Base-by-base conservation (phyloP, 2,888 invertebrate genomes). In the Chymomyza procnemis region DNA sequence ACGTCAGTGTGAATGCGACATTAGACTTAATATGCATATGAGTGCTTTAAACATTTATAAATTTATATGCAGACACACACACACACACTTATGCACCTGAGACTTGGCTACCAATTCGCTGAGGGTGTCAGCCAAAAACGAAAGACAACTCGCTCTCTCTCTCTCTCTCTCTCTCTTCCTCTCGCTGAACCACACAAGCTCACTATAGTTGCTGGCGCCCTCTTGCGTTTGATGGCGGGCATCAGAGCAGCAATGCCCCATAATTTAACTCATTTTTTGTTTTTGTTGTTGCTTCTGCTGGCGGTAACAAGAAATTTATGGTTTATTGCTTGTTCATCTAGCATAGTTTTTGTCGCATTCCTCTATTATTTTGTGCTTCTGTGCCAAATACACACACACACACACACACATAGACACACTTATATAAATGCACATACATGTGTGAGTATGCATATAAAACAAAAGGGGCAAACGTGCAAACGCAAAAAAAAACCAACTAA, bases 321-420 rank as follows among this genome's bases (percentile, higher is more conserved):
- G 84, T 81, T 84, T 84, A 84, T 84, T 85, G 83, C 83, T 85
- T 80, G 84, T 81, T 84, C 83, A 85, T 82, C 74, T 85, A 81
- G 67, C 78, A 78, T 76, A 78, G 86, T 86, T 86, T 85, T 85
- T 79, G 83, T 76, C 85, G 79, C 78, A 85, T 83, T 81, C 80
- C 79, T 41, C 34, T 41, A 9, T 41, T 41, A 41, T 41, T 41
- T 3, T 9, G 26, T 26, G 34, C 34, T 80, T 26, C 26, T 68
- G 71, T 75, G 75, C 69, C 77, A 73, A 73, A 76, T 70, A 62
- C 48, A 16, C n/a, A 19, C 48, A 47, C 47, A 47, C 47, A 2
- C 47, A 1, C 47, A n/a, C 47, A 47, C 47, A 47, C 47, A 47
- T n/a, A 47, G 0, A n/a, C 16, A 47, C 47, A 47, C 47, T n/a